Conservation (phyloP, 2,797 vertebrate genomes). For the Catharus ustulatus region DNA sequence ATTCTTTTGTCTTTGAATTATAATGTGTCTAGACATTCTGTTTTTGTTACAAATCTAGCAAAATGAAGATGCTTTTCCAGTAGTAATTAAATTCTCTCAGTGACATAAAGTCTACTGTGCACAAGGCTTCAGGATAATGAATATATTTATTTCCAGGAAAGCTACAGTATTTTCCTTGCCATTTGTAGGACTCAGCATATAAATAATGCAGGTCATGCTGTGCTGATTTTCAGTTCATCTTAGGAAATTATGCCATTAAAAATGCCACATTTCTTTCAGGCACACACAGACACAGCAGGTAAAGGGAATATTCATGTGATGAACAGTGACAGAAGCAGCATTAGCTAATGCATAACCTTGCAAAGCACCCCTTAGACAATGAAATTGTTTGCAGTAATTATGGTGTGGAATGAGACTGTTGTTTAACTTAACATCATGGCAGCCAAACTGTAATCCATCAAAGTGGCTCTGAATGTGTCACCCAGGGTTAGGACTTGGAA, state of each 20-base stretch:
- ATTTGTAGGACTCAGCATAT: slow-evolving; percentile 55
- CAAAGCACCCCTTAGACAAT: neutral
- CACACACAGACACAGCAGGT: slow-evolving; percentile 55
- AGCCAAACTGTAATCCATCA: neutral
- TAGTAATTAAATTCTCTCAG: slow-evolving; percentile 37
- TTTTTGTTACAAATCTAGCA: neutral
- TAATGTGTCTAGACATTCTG: neutral
- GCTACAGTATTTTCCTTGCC: slow-evolving; percentile 42
- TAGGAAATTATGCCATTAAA: slow-evolving; percentile 48
- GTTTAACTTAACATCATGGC: neutral
- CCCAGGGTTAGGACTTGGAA: neutral
- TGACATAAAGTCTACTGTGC: neutral
- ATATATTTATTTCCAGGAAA: slow-evolving; percentile 75
- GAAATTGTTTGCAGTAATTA: slow-evolving; percentile 3
- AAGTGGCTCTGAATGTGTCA: neutral
- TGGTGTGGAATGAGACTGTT: neutral
- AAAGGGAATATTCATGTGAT: slow-evolving; percentile 32
- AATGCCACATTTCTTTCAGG: slow-evolving; percentile 67
- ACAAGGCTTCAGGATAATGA: slow-evolving; percentile 25
- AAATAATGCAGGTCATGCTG: slow-evolving; percentile 79
- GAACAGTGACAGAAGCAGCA: slow-evolving; percentile 33
- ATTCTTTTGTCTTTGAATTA: slow-evolving; percentile 53
- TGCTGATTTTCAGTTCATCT: slow-evolving; percentile 45
- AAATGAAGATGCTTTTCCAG: slow-evolving; percentile 10
- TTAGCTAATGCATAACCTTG: slow-evolving; percentile 22